Evolutionary conservation across 2,113 vertebrate species (phyloP), one percentile per base, ranked within the genome.

Genomic region (Colinus virginianus): DNA sequence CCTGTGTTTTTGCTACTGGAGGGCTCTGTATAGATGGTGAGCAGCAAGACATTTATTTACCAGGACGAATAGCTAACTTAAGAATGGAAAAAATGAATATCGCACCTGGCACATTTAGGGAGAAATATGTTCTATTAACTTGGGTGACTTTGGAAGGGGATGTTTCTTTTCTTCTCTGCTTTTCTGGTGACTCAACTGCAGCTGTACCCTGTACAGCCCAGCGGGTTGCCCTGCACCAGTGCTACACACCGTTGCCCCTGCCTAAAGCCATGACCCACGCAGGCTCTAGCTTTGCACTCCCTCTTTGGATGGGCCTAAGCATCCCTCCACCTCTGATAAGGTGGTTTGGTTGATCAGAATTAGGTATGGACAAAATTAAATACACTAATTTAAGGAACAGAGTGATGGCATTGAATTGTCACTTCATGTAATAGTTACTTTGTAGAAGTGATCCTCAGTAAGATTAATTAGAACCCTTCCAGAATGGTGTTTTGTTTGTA

Each of bases 51-150:
- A 89, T 96, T 97, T 87, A 63, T 75, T 96, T 96, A 95, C 95
- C 61, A 76, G 92, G 90, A 95, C 93, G 90, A 68, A 94, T 96
- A 88, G 75, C 91, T 94, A 93, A 94, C 90, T 96, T 93, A 66
- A 93, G 78, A 95, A 95, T 46, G 86, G 88, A 30, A 58, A 77
- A 81, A 88, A 80, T 84, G 75, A 90, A 95, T 71, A 93, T 90
- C 88, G 66, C 74, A 56, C 84, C 91, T 96, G 95, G 96, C 96
- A 89, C 30, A 85, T 90, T 83, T 86, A 68, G 78, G 79, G 92
- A 95, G 92, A 97, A 88, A 95, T 93, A 95, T 20, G 23, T 38
- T 96, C 94, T 96, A 96, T 96, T 95, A 95, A 96, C 94, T 90
- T 69, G 90, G n/a, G 72, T 89, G 94, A 87, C 90, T 96, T 95